These are phyloP conservation scores for Dicycla oo DNA, from an alignment of 2,888 invertebrate genomes.

Conservation along the genomic window DNA sequence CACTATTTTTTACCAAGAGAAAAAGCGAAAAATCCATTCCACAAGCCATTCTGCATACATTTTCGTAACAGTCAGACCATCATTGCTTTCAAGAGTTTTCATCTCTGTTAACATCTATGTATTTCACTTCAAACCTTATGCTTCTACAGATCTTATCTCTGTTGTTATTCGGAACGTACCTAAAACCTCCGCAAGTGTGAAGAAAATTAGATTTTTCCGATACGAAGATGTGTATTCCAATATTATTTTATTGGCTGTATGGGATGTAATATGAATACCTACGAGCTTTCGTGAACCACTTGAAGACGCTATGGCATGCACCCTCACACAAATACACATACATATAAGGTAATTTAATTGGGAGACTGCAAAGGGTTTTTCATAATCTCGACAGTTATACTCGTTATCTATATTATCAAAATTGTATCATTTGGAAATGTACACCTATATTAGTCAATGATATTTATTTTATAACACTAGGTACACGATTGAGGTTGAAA, in stretches of 20 bases:
- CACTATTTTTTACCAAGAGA: background rate
- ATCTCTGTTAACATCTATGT: background rate
- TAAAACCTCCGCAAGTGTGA: conserved; percentile 30
- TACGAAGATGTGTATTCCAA: conserved; percentile 28
- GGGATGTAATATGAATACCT: conserved; percentile 28
- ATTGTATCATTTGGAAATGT: background rate
- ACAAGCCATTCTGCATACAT: background rate
- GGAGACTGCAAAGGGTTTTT: background rate
- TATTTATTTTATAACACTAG: background rate
- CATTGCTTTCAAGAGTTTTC: conserved; percentile 3
- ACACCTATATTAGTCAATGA: no score
- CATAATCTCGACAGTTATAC: background rate
- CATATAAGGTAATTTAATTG: background rate
- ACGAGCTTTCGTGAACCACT: conserved; percentile 12
- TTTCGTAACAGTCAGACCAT: background rate
- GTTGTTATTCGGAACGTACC: conserved; percentile 9
- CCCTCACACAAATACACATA: conserved; percentile 11
- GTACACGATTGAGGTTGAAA: no score
- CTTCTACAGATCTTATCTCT: conserved; percentile 16
- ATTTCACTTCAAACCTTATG: background rate
- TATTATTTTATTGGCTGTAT: conserved; percentile 35
- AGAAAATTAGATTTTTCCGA: conserved; percentile 42
- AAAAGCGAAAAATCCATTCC: background rate
- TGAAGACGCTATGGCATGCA: background rate
- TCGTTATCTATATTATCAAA: background rate